Base-by-base conservation (phyloP, 2,888 invertebrate species). In the Drosophila kuntzei region DNA sequence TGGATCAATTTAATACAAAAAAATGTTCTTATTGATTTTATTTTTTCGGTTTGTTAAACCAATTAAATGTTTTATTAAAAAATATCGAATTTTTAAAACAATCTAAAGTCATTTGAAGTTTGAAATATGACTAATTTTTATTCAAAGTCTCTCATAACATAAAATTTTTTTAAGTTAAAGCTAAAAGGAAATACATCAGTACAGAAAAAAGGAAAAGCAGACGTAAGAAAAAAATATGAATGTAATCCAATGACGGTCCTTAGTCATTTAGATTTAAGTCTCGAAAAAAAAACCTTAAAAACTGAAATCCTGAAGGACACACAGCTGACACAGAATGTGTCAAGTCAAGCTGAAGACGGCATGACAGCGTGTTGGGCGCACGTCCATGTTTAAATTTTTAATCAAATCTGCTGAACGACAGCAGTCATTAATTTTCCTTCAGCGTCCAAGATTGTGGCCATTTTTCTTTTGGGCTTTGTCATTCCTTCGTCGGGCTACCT, bases 301-400 rank as follows among this genome's bases (percentile, higher is more conserved):
- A 18, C 9, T 32, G 11, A 7, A 32, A 11, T 14, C 32, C 53
- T 53, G 39, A 54, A 32, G 41, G 59, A 70, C 66, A 70, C 49
- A 58, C 32, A 60, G 61, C 61, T 75, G 66, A 61, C 73, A 71
- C 60, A 55, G 47, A 63, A 69, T 65, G 64, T 77, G 81, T 79
- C 81, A 82, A 79, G 75, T 65, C 81, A 69, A 71, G 65, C 77
- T 79, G 81, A 77, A 77, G 71, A 68, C 77, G 77, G 69, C 66
- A 46, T 78, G 78, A 80, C 76, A 71, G 41, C 41, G 29, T 61
- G 54, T 63, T 66, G 66, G 60, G 57, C 60, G 64, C 71, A 50
- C 46, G 61, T 57, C 27, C 18, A 47, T 62, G 57, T 60, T 76
- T 78, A 76, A 78, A 79, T 76, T 78, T 79, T 79, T 79, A 78